A percentile compares a stretch with the other conserved stretches of the same genome.
These are phyloP conservation scores for Scolanthus callimorphus DNA, from an alignment of 92 coral and sea anemone species.

Conservation along the genomic window DNA sequence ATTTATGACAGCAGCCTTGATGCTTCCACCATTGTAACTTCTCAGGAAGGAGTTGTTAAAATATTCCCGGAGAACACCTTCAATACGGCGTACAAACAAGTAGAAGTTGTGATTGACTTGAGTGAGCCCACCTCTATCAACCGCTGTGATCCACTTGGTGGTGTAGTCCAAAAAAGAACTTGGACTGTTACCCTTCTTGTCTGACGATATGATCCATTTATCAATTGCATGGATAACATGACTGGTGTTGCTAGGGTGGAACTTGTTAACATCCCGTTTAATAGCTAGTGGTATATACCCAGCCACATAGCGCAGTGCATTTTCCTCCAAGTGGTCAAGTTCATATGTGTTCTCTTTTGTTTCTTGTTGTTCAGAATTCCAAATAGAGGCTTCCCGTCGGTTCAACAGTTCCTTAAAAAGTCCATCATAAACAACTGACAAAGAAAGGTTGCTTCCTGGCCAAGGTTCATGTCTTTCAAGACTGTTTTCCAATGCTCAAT, in stretches of 20 bases:
- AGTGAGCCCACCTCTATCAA: constrained; percentile 24
- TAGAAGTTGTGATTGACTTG: constrained; percentile 3
- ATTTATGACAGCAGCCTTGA: not conserved
- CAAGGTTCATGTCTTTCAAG: too few relatives aligned
- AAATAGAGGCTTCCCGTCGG: too few relatives aligned
- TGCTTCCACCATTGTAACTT: not conserved
- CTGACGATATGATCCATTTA: too few relatives aligned
- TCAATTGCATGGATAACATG: not conserved
- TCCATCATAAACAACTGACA: too few relatives aligned
- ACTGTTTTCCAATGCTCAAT: too few relatives aligned
- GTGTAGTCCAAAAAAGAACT: constrained; percentile 15
- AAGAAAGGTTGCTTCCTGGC: too few relatives aligned
- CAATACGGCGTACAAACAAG: constrained; percentile 13
- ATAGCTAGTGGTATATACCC: constrained; percentile 24
- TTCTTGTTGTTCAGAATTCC: too few relatives aligned
- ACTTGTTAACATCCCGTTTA: constrained; percentile 2
- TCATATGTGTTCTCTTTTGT: too few relatives aligned
- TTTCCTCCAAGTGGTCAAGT: constrained; percentile 15
- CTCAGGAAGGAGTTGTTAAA: not conserved
- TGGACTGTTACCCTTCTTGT: too few relatives aligned
- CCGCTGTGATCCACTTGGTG: constrained; percentile 3
- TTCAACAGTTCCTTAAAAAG: too few relatives aligned
- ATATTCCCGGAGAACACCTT: constrained; percentile 6
- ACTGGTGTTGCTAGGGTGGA: not conserved
- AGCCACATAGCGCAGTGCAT: constrained; percentile 23